Base-by-base conservation (phyloP, 2,113 vertebrate species). In the Passerina amoena region DNA sequence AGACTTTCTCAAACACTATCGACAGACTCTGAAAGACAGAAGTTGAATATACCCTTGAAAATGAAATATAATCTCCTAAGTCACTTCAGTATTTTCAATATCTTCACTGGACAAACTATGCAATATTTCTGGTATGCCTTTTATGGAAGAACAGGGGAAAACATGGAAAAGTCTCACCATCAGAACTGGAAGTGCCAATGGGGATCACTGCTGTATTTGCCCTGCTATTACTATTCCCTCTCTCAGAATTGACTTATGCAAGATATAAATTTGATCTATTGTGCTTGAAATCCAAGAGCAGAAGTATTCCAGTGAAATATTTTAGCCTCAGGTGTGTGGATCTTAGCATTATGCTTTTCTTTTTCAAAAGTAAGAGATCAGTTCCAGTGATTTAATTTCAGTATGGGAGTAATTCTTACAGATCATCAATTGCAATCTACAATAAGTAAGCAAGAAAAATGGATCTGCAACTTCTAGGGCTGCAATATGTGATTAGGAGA, bases 321-420 rank as follows among this genome's bases (percentile, higher is more conserved):
- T 81, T 94, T 63, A 68, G 73, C 77, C 84, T 78, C 47, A 78
- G 64, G 60, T 86, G 72, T 70, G 54, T 8, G 24, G 20, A 68
- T 81, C 38, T 70, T 78, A 71, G 42, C 35, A 75, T 73, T 89
- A 71, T 59, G 45, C 10, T 81, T 75, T 89, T 89, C 84, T 78
- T 10, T 96, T 84, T 91, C 84, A 64, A 87, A 95, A 91, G 51
- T 73, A 81, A 91, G 77, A 89, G 81, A 94, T 84, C 81, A 38
- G 87, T 96, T 95, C 69, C 77, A 86, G 33, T 87, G 84, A 82
- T 95, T 95, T 94, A 91, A 97, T 96, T 96, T 84, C 77, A 94
- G 51, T 91, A 92, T 54, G 47, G 56, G 60, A 95, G 60, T 81
- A 95, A 94, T 92, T 73, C 84, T 78, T 92, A 86, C 73, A 89